Conservation (phyloP, 2,888 invertebrate genomes). For the Chirona hameri region DNA sequence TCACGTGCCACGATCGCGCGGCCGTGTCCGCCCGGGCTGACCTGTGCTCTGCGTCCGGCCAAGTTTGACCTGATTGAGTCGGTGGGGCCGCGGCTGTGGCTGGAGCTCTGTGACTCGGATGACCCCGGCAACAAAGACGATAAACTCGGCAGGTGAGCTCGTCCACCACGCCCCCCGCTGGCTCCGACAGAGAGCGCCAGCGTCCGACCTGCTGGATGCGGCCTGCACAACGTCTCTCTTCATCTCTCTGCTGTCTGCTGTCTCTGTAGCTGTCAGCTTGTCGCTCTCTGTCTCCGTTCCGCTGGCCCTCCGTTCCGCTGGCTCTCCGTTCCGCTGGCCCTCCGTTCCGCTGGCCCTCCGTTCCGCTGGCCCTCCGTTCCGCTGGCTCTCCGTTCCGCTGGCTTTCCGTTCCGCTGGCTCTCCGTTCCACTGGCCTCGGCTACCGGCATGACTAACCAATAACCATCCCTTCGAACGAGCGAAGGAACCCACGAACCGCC, state of each 20-base stretch:
- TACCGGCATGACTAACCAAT: background rate
- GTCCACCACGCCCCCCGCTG: background rate
- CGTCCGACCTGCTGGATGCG: background rate
- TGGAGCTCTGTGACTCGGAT: constrained; percentile 82
- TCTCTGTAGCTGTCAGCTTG: background rate
- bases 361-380: too few relatives aligned
- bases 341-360: background rate
- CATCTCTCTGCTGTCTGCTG: background rate
- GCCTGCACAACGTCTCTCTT: background rate
- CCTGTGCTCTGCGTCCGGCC: background rate
- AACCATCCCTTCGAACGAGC: background rate
- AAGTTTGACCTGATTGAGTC: constrained; percentile 41
- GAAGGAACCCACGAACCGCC: background rate
- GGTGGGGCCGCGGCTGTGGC: constrained; percentile 67
- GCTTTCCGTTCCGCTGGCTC: too few relatives aligned
- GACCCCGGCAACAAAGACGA: constrained; percentile 78
- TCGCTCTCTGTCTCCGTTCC: background rate
- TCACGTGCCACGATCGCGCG: background rate
- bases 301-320: background rate
- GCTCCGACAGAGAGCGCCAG: background rate
- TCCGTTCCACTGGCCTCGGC: background rate
- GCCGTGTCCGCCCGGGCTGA: background rate
- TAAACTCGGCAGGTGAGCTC: constrained; percentile 75
- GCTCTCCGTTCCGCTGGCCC: background rate
- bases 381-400: too few relatives aligned